Base-by-base conservation (phyloP, 2,797 vertebrate genomes). In the Uromys caudimaculatus region DNA sequence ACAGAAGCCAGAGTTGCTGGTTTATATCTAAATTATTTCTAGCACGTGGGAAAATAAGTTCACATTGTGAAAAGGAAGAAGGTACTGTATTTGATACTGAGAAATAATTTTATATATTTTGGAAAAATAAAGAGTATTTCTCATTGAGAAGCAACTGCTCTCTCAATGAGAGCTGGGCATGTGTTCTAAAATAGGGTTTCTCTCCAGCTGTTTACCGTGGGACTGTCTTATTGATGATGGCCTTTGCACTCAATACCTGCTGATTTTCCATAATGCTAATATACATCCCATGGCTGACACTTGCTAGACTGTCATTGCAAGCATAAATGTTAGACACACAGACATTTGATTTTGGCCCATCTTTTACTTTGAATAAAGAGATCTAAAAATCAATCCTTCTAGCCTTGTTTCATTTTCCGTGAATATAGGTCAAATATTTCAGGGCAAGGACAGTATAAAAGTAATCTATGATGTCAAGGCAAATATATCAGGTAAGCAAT, bases 371-470 rank as follows among this genome's bases (percentile, higher is more conserved):
- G 97, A 98, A 98, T 98, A 98, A 98, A 97, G 96, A 98, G 95
- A 97, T 98, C 95, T 96, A 96, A 99, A 98, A 99, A 98, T 98
- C 98, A 98, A 98, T 98, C 97, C 88, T 89, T 97, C 97, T 90
- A 98, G 97, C 95, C 97, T 86, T 29, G 71, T 98, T 98, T 98
- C 98, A 98, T 98, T 97, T 98, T 95, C 97, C 95, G 91, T 97
- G 97, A 97, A 97, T 97, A 98, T 97, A 98, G 98, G 98, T 98
- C 98, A 98, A 91, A 96, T 94, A 96, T 97, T 93, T 96, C 97
- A 98, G 92, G 97, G 92, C 96, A 98, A 98, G 96, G 92, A 97
- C 97, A 96, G 95, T 98, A 97, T 98, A 98, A 98, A 98, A 97
- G 98, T 98, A 98, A 98, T 98, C 97, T 98, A 91, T 97, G 97